A percentile compares a stretch with the other conserved stretches of the same genome.
Conservation (phyloP, 1,140 invertebrate species). For the Chlorops oryzae region DNA sequence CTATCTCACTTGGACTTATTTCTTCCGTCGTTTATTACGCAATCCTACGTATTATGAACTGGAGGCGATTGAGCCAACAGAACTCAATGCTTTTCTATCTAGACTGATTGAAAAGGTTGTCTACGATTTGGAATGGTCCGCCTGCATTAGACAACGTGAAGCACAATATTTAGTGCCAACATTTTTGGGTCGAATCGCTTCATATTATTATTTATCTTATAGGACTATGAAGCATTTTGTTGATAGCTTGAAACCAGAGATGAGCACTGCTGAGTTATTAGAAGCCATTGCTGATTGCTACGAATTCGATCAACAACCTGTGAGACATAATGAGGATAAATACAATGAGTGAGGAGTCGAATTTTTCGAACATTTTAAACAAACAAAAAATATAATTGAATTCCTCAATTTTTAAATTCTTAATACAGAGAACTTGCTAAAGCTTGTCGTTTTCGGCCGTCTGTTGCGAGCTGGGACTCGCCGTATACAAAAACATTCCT, state of each 20-base stretch:
- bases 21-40: conserved; percentile 85
- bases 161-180: conserved; percentile 67
- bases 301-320: conserved; percentile 92
- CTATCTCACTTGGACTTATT: conserved; percentile 98
- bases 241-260: conserved; percentile 58
- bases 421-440: conserved; percentile 73
- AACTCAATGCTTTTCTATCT: conserved; percentile 69
- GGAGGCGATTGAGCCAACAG: conserved; percentile 64
- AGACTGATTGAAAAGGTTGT: conserved; percentile 73
- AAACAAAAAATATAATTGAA: conserved; percentile 2
- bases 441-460: conserved; percentile 67
- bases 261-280: conserved; percentile 70
- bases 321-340: conserved; percentile 96
- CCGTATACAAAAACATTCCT: conserved; percentile 92
- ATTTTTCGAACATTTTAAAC: conserved; percentile 4
- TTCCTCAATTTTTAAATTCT: conserved; percentile 1
- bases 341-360: conserved; percentile 68
- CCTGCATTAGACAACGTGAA: conserved; percentile 71
- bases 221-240: conserved; percentile 82
- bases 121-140: conserved; percentile 63
- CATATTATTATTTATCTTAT: conserved; percentile 96
- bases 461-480: conserved; percentile 71
- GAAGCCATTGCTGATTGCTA: conserved; percentile 74
- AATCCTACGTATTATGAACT: conserved; percentile 93
- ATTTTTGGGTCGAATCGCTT: conserved; percentile 86